Evolutionary conservation across 2,888 invertebrate genomes (phyloP).

Genomic region (Morpho deidamia): DNA sequence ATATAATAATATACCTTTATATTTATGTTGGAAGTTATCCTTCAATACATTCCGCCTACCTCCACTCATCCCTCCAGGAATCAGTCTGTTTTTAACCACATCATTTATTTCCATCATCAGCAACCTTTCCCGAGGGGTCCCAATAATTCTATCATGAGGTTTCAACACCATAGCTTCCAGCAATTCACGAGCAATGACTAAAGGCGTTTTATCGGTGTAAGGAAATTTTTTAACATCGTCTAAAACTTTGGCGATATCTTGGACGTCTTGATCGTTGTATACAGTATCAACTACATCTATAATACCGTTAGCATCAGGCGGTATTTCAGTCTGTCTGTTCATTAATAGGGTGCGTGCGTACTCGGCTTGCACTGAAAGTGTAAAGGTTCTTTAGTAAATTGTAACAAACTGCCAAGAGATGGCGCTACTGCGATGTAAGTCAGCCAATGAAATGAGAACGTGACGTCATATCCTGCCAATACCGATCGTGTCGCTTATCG

Average conservation of each 20-base stretch:
- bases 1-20: too few relatives aligned
- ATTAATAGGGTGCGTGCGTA: not conserved
- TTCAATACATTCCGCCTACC: not conserved
- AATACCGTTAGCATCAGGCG: conserved; percentile 17
- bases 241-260: conserved; percentile 3
- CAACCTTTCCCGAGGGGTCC: conserved; percentile 12
- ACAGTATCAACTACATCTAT: conserved; percentile 20
- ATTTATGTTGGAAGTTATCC: too few relatives aligned
- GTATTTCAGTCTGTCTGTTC: not conserved
- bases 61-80: not conserved
- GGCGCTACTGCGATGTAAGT: too few relatives aligned
- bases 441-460: too few relatives aligned
- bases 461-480: too few relatives aligned
- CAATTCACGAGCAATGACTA: conserved; percentile 6
- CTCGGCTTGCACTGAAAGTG: conserved; percentile 8
- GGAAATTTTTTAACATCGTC: conserved; percentile 12
- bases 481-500: too few relatives aligned
- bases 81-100: not conserved
- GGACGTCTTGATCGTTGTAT: conserved; percentile 6
- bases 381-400: too few relatives aligned
- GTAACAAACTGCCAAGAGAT: too few relatives aligned
- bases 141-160: conserved; percentile 14
- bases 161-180: conserved; percentile 3
- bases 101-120: conserved; percentile 11
- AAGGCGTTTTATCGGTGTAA: not conserved